phyloP scores from a whole-genome alignment of 1,140 invertebrate genomes.

The Drosophila orosa region DNA sequence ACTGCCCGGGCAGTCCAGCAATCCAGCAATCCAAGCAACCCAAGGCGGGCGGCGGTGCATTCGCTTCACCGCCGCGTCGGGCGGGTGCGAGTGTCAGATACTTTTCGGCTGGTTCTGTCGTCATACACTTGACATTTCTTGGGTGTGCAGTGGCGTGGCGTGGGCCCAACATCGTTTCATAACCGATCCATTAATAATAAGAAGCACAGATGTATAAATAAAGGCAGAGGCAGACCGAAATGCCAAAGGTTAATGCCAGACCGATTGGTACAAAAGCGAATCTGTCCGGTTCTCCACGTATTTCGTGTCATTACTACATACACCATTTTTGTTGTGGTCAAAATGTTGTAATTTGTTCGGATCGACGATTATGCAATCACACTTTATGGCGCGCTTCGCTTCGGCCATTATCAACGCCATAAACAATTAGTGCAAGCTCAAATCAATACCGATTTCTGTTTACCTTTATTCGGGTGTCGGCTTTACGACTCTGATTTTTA shows the following conservation, averaged over 20 bases:
- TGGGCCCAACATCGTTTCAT: conserved; percentile 63
- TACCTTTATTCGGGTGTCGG: conserved; percentile 23
- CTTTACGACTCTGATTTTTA: conserved; percentile 64
- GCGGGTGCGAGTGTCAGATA: conserved; percentile 47
- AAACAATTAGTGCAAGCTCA: conserved; percentile 61
- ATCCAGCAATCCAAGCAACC: conserved; percentile 37
- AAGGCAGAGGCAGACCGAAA: conserved; percentile 34
- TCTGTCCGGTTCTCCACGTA: conserved; percentile 28
- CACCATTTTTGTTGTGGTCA: conserved; percentile 29
- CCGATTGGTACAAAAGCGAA: conserved; percentile 41
- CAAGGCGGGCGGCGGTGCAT: conserved; percentile 35
- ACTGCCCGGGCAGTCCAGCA: conserved; percentile 28
- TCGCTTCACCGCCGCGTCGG: conserved; percentile 36
- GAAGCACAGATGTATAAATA: conserved; percentile 26
- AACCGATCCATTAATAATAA: conserved; percentile 52
- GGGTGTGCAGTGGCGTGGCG: conserved; percentile 56
- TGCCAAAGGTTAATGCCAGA: conserved; percentile 75
- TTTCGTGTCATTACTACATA: conserved; percentile 33
- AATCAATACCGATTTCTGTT: conserved; percentile 61
- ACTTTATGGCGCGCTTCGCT: conserved; percentile 27
- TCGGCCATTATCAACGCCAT: conserved; percentile 62
- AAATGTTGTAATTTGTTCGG: conserved; percentile 26
- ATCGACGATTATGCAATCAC: conserved; percentile 27
- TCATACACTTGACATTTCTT: conserved; percentile 66
- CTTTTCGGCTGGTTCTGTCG: conserved; percentile 61